These are phyloP conservation scores for Pseudachorutes palmiensis DNA, from an alignment of 1,140 invertebrate species.

Conservation along the genomic window DNA sequence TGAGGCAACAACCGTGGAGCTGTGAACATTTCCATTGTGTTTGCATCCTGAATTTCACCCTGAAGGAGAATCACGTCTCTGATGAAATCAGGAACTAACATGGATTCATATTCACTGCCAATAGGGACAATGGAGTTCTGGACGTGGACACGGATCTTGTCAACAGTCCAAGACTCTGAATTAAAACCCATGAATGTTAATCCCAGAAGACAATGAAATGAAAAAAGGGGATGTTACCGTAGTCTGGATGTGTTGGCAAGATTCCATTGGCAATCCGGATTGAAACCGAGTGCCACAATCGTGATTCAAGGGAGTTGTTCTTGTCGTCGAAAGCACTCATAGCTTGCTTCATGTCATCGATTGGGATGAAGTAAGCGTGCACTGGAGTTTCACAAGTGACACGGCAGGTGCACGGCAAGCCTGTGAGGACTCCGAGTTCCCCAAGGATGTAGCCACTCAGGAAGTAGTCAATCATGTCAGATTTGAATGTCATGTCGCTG, in stretches of 20 bases:
- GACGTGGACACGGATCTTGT: slow-evolving; percentile 38
- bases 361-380: slow-evolving; percentile 38
- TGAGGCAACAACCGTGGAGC: slow-evolving; percentile 22
- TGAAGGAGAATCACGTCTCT: slow-evolving; percentile 26
- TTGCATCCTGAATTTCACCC: slow-evolving; percentile 8
- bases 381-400: slow-evolving; percentile 46
- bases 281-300: slow-evolving; percentile 39
- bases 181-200: no score
- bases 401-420: slow-evolving; percentile 40
- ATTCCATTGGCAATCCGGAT: slow-evolving; percentile 34
- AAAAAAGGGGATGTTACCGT: no score
- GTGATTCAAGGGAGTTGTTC: slow-evolving; percentile 26
- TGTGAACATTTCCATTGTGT: slow-evolving; percentile 9
- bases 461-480: slow-evolving; percentile 42
- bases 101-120: slow-evolving; percentile 14
- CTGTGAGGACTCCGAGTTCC: slow-evolving; percentile 44
- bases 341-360: slow-evolving; percentile 22
- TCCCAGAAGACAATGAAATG: no score
- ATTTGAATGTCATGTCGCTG: slow-evolving; percentile 24
- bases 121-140: slow-evolving; percentile 39
- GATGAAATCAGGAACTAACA: slow-evolving; percentile 31
- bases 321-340: slow-evolving; percentile 18
- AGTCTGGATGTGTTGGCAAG: slow-evolving; percentile 35
- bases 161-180: slow-evolving; percentile 30
- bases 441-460: slow-evolving; percentile 44